Base-by-base conservation (phyloP, 2,888 invertebrate genomes). In the Craniophora ligustri region DNA sequence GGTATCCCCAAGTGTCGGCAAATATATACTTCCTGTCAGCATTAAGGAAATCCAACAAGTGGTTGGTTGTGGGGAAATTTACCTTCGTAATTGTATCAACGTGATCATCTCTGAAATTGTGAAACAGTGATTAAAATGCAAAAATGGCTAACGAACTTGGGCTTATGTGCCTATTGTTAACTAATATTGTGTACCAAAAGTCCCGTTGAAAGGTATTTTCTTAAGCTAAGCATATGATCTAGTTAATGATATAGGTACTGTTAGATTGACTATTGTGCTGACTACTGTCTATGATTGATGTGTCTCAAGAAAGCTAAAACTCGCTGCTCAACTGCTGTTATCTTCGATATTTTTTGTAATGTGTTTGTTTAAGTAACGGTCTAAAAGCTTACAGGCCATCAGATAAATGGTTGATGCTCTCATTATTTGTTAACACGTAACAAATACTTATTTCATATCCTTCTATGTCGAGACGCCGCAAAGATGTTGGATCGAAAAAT, bases 51-150 rank as follows among this genome's bases (percentile, higher is more conserved):
- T 95, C 94, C 0, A 94, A 73, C 32, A 95, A 75, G 75, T 95
- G 94, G 72, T 94, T 92, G 2, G 95, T 94, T 8, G 95, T 87
- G 1, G 94, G 91, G 72, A 94, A 95, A 81, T 95, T 95, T 0
- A 95, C 95, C 84, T 96, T 96, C 2, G 95, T 94, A 39, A 95
- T 94, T 8, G 95, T 95, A 76, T 96, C 95, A 47, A 90, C 85
- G 64, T 94, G 88, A 54, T 91, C 92, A 51, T 92, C 84, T 35
- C 94, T 93, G 72, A 54, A 56, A 42, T 63, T 49, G 23, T n/a
- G 40, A 6, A 55, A 45, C 23, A 7, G 14, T 18, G 15, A 18
- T 39, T 23, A 66, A 39, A 31, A 18, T 10, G 19, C 14, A 18
- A 7, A 34, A 21, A 16, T 11, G 21, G 23, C 1, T 57, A 56